Percentiles rank a stretch among this genome's conserved stretches.
Evolutionary conservation across 2,888 invertebrate genomes (phyloP).

Genomic region (Drosophila percnosoma): DNA sequence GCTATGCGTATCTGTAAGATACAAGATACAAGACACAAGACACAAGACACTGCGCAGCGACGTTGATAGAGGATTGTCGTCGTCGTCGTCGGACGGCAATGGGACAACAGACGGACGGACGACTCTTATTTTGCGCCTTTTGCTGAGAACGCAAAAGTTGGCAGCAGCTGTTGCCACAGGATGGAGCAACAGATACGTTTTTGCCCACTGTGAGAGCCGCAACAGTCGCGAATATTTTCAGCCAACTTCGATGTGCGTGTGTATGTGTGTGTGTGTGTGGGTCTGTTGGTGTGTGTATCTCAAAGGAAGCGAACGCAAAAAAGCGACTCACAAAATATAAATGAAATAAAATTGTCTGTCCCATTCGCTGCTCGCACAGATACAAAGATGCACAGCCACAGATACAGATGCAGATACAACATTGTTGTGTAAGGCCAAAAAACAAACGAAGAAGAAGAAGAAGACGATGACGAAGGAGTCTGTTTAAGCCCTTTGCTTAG

Average conservation of each 20-base stretch:
- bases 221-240: constrained; percentile 39
- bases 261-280: constrained; percentile 17
- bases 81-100: constrained; percentile 17
- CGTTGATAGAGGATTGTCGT: constrained; percentile 71
- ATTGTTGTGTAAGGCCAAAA: constrained; percentile 2
- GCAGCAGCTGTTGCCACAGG: constrained; percentile 69
- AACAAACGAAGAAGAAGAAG: background rate
- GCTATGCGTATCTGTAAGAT: constrained; percentile 64
- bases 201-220: constrained; percentile 12
- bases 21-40: constrained; percentile 57
- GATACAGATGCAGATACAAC: constrained; percentile 12
- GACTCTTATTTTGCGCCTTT: constrained; percentile 65
- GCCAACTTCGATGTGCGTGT: constrained; percentile 15
- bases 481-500: constrained; percentile 26
- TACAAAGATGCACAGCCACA: constrained; percentile 22
- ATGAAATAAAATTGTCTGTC: constrained; percentile 60
- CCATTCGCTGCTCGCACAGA: constrained; percentile 28
- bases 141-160: constrained; percentile 54
- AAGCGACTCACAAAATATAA: constrained; percentile 58
- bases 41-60: constrained; percentile 28
- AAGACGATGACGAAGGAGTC: constrained; percentile 35
- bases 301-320: constrained; percentile 39
- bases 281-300: constrained; percentile 41
- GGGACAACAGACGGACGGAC: constrained; percentile 26
- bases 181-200: constrained; percentile 74